Base-by-base conservation (phyloP, 2,797 vertebrate species). In the Pseudochaenichthys georgianus region DNA sequence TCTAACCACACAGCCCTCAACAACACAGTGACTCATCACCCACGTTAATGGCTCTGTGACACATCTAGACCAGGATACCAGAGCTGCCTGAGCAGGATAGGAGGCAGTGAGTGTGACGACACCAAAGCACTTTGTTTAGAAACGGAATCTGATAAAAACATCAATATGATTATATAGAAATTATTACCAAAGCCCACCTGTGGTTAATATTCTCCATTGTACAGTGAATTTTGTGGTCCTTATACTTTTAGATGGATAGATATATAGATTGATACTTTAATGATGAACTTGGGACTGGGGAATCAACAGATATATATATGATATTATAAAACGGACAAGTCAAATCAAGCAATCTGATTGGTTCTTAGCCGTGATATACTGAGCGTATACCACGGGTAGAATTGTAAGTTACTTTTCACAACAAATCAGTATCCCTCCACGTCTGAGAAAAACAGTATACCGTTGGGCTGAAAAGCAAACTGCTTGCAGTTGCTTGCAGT, bases 1-100 rank as follows among this genome's bases (percentile, higher is more conserved):
- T 87, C 77, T 73, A 87, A 84, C 90, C 90, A 59, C 90, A 89
- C 78, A 65, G 60, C 63, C 85, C 89, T 91, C 90, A 89, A 90
- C 89, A 92, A 93, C 91, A 92, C 80, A 79, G 78, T 92, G 94
- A 94, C 89, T 93, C 89, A 85, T 89, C 89, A 87, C 86, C 91
- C 73, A 79, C 83, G 78, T 88, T 91, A 90, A 88, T 88, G 88
- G 89, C 80, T 80, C 79, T 57, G 87, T 92, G 92, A 92, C 87
- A 90, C 87, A 89, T 82, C 78, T 31, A 84, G 70, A 90, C 83
- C 85, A 73, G 75, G 77, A 89, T 77, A 92, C 73, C 81, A 85
- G 80, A 87, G 81, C 74, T 79, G 81, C 82, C 79, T 75, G 65
- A 88, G 85, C 85, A 77, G 74, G 80, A 85, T 82, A 68, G 73